Evolutionary conservation across 2,113 vertebrate species (phyloP).

Genomic region (Odocoileus virginianus): DNA sequence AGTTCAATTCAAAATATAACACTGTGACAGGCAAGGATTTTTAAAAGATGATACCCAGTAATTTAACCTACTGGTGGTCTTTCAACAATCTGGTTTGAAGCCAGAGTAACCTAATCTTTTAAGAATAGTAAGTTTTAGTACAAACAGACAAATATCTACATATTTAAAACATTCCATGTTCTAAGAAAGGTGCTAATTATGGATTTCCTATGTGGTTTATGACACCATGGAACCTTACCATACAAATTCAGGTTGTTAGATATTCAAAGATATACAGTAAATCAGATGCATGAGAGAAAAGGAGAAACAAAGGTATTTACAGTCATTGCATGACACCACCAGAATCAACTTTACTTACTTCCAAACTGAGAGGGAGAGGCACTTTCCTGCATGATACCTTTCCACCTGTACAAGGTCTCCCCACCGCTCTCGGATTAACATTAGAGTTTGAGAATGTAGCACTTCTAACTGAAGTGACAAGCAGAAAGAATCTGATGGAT

Average conservation of each 20-base stretch:
- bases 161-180: constrained; percentile 19
- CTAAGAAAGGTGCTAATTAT: constrained; percentile 18
- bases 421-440: constrained; percentile 97
- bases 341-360: constrained; percentile 88
- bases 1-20: constrained; percentile 30
- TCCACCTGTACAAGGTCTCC: constrained; percentile 99
- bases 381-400: constrained; percentile 94
- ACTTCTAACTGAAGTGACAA: constrained; percentile 98
- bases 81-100: constrained; percentile 5
- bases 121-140: neutral
- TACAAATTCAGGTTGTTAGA: constrained; percentile 19
- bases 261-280: neutral
- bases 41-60: neutral
- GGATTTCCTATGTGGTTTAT: neutral
- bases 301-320: neutral
- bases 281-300: constrained; percentile 18
- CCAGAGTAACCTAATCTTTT: constrained; percentile 27
- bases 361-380: constrained; percentile 95
- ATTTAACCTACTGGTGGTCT: neutral
- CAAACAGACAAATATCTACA: neutral
- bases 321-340: neutral
- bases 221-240: neutral
- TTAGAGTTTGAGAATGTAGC: constrained; percentile 95
- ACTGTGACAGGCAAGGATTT: neutral
- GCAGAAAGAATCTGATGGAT: constrained; percentile 93